Conservation (phyloP, 2,888 invertebrate genomes). For the Patella ulyssiponensis region DNA sequence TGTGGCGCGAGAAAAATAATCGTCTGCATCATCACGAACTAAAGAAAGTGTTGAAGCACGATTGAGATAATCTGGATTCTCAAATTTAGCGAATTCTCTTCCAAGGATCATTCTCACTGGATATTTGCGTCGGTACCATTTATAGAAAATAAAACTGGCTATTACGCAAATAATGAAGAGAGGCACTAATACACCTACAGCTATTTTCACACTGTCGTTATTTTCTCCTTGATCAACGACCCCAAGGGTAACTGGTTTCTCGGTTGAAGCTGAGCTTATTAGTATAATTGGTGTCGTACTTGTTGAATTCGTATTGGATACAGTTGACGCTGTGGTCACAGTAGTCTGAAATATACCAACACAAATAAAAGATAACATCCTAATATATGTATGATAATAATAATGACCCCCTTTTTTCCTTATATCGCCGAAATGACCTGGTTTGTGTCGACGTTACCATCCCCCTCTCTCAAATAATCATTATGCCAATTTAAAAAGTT, state of each 20-base stretch:
- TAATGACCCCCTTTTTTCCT: too few relatives aligned
- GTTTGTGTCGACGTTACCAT: too few relatives aligned
- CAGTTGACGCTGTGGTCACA: background rate
- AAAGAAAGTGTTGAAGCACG: constrained; percentile 43
- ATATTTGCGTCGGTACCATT: constrained; percentile 60
- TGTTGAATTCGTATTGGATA: too few relatives aligned
- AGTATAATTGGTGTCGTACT: too few relatives aligned
- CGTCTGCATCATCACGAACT: constrained; percentile 41
- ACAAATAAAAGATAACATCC: background rate
- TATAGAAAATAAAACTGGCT: constrained; percentile 40
- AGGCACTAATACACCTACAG: constrained; percentile 49
- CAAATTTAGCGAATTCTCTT: constrained; percentile 55
- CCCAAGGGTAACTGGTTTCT: too few relatives aligned
- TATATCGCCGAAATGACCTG: too few relatives aligned
- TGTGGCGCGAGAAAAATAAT: constrained; percentile 28
- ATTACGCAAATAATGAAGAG: constrained; percentile 35
- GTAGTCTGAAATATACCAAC: background rate
- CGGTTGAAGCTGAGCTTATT: too few relatives aligned
- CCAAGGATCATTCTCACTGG: constrained; percentile 63
- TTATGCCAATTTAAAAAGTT: too few relatives aligned
- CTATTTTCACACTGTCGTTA: constrained; percentile 36
- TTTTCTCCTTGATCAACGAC: background rate
- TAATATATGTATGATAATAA: too few relatives aligned
- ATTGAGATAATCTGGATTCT: constrained; percentile 54
- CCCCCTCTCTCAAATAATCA: too few relatives aligned